Evolutionary conservation across 2,888 invertebrate species (phyloP).

Genomic region (Lasioglossum figueresi): DNA sequence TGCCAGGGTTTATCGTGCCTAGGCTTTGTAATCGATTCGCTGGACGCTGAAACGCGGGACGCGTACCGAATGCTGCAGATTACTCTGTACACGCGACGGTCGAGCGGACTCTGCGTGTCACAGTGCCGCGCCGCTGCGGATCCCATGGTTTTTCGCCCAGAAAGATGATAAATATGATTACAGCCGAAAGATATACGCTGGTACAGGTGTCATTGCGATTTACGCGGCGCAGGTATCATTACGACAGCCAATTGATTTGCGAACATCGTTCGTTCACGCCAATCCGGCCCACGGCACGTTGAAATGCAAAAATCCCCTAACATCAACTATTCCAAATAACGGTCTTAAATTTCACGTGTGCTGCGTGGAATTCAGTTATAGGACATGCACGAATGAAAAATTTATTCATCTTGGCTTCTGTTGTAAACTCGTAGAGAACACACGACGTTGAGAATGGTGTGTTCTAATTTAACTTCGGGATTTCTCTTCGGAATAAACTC

Average conservation of each 20-base stretch:
- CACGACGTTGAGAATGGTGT: too few relatives aligned
- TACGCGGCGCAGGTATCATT: background rate
- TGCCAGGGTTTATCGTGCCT: constrained; percentile 23
- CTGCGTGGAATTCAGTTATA: background rate
- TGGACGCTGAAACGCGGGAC: background rate
- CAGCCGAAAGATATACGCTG: constrained; percentile 25
- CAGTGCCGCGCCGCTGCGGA: background rate
- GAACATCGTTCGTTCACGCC: background rate
- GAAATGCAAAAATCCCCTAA: background rate
- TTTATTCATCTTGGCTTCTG: background rate
- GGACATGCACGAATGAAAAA: background rate
- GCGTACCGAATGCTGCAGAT: constrained; percentile 21
- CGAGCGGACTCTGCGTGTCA: constrained; percentile 27
- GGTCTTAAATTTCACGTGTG: background rate
- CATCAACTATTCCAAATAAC: background rate
- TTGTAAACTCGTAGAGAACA: too few relatives aligned
- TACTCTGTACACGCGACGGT: constrained; percentile 6
- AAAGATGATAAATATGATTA: constrained; percentile 42
- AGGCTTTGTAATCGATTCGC: constrained; percentile 22
- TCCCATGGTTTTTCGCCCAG: constrained; percentile 15
- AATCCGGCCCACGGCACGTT: background rate
- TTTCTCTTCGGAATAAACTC: too few relatives aligned
- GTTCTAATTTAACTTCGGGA: too few relatives aligned
- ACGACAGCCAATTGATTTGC: constrained; percentile 14
- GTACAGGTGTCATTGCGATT: background rate